Evolutionary conservation across 1,140 invertebrate genomes (phyloP).

Genomic region (Lasaia peninsularis): DNA sequence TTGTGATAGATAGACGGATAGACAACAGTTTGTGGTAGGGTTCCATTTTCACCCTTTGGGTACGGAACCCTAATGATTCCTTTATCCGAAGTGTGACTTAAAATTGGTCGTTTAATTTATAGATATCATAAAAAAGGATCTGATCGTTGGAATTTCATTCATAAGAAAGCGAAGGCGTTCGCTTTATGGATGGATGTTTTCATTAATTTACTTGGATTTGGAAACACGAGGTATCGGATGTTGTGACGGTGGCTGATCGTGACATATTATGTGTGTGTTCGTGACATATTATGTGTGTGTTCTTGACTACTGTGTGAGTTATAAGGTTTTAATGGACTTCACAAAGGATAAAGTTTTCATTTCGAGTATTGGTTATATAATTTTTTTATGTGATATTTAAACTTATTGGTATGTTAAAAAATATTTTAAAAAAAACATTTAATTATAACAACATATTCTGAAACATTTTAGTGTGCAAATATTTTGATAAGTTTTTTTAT

Average conservation of each 20-base stretch:
- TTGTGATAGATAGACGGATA: no score
- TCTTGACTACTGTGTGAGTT: slow-evolving; percentile 44
- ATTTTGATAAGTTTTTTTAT: no score
- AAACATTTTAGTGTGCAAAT: no score
- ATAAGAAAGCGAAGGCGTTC: slow-evolving; percentile 64
- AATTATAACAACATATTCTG: no score
- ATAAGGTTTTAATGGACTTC: neutral
- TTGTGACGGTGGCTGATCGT: slow-evolving; percentile 28
- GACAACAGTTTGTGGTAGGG: no score
- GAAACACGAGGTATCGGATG: slow-evolving; percentile 53
- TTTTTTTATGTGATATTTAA: no score
- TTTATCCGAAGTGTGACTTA: slow-evolving; percentile 73
- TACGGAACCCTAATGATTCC: no score
- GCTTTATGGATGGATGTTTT: slow-evolving; percentile 74
- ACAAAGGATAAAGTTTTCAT: no score
- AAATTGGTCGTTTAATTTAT: slow-evolving; percentile 77
- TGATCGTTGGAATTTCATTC: slow-evolving; percentile 77
- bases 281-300: slow-evolving; percentile 21
- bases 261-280: slow-evolving; percentile 25
- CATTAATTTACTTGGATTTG: slow-evolving; percentile 70
- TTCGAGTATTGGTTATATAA: no score
- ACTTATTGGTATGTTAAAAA: no score
- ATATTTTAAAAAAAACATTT: no score
- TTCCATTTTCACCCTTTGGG: no score
- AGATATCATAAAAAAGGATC: slow-evolving; percentile 75